Evolutionary conservation across 2,888 invertebrate species (phyloP).

Genomic region (Synanthedon vespiformis): DNA sequence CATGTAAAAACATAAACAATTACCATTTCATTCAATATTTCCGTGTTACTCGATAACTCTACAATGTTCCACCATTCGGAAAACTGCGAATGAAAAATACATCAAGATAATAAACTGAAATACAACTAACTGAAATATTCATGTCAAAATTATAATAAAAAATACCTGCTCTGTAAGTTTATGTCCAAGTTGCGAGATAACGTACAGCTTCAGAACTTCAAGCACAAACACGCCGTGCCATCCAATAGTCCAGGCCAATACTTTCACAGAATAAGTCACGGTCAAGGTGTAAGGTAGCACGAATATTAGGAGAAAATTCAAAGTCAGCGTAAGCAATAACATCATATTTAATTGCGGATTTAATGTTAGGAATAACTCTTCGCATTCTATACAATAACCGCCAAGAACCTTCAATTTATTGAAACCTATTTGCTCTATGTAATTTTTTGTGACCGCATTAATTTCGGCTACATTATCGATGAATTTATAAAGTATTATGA

Average conservation of each 20-base stretch:
- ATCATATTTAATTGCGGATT: not conserved
- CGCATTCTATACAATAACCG: not conserved
- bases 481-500: not conserved
- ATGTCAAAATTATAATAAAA: too few species aligned
- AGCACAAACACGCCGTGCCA: too few species aligned
- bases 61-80: not conserved
- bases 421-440: not conserved
- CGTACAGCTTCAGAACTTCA: too few species aligned
- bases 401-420: not conserved
- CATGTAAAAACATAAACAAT: not conserved
- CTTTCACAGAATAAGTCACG: too few species aligned
- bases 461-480: not conserved
- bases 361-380: not conserved
- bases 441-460: not conserved
- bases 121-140: too few species aligned
- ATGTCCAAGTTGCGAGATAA: too few species aligned
- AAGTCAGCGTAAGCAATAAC: not conserved
- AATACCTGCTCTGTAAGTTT: too few species aligned
- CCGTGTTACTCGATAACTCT: not conserved
- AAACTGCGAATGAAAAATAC: not conserved
- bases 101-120: not conserved
- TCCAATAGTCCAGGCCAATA: too few species aligned
- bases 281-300: not conserved
- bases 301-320: not conserved
- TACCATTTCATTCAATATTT: not conserved